These are phyloP conservation scores for Anser brachyrhynchus DNA, from an alignment of 2,113 vertebrate species.

Conservation along the genomic window DNA sequence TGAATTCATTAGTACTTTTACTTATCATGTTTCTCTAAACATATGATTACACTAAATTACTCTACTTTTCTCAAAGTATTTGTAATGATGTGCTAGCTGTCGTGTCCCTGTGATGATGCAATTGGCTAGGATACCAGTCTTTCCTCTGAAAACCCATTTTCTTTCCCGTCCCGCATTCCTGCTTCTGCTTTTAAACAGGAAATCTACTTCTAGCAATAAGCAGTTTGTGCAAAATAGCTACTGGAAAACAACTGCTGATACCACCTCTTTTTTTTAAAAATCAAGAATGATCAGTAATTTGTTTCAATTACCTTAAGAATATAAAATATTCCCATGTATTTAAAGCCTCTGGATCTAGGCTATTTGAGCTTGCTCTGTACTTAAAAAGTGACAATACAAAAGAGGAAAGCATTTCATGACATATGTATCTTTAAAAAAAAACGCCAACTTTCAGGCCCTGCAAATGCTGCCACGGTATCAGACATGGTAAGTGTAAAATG, in stretches of 20 bases:
- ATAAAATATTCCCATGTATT: background rate
- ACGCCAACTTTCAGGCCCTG: background rate
- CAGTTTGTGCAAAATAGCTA: background rate
- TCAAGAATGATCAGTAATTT: background rate
- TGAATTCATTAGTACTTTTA: background rate
- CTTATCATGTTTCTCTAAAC: background rate
- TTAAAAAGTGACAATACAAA: background rate
- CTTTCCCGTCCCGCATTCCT: background rate
- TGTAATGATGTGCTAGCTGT: background rate
- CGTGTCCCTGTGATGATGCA: background rate
- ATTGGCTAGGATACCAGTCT: background rate
- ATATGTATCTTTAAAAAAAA: background rate
- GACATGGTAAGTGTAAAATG: background rate
- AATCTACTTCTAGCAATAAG: background rate
- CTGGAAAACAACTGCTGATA: background rate
- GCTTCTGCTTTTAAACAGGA: background rate
- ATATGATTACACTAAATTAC: slow-evolving; percentile 13
- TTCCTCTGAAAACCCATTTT: background rate
- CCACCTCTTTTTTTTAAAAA: background rate
- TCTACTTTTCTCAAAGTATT: background rate
- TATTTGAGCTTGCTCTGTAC: background rate
- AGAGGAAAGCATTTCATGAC: background rate
- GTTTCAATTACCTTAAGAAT: background rate
- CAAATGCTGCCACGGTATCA: background rate
- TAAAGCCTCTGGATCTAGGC: background rate